Evolutionary conservation across 2,113 vertebrate species (phyloP).

Genomic region (Trichomycterus rosablanca): DNA sequence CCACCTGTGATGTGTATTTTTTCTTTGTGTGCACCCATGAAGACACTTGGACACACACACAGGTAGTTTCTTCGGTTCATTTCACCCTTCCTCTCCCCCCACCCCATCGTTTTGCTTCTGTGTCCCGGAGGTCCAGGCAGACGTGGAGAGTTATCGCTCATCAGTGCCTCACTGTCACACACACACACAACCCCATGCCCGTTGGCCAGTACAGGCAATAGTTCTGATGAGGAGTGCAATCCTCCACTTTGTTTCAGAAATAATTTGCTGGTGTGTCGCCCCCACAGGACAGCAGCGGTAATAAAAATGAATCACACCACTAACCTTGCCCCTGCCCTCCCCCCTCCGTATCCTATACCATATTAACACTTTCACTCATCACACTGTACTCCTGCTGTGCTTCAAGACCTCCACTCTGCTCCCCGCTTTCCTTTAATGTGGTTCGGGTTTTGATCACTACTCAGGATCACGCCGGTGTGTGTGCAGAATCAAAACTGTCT

Average conservation of each 20-base stretch:
- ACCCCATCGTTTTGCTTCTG: constrained; percentile 48
- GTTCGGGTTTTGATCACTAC: constrained; percentile 13
- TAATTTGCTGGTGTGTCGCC: constrained; percentile 73
- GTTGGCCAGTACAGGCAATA: constrained; percentile 71
- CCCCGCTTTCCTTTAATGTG: constrained; percentile 10
- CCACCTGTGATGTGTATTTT: no score
- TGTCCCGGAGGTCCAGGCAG: constrained; percentile 47
- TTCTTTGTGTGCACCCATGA: no score
- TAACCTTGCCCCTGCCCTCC: constrained; percentile 57
- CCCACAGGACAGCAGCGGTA: constrained; percentile 68
- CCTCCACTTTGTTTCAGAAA: constrained; percentile 82
- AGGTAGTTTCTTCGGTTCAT: constrained; percentile 5
- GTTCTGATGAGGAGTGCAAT: constrained; percentile 70
- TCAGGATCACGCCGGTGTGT: no score
- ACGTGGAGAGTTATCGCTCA: constrained; percentile 72
- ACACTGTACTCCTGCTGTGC: constrained; percentile 28
- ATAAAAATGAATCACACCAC: constrained; percentile 79
- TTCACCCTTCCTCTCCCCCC: constrained; percentile 1
- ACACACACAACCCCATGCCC: constrained; percentile 49
- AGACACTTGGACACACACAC: no score
- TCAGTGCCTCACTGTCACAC: constrained; percentile 42
- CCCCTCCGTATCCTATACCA: not conserved
- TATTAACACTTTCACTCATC: constrained; percentile 7
- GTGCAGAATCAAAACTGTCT: no score
- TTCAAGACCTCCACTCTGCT: not conserved